Conservation (phyloP, 2,797 vertebrate genomes). For the Carcharodon carcharias region DNA sequence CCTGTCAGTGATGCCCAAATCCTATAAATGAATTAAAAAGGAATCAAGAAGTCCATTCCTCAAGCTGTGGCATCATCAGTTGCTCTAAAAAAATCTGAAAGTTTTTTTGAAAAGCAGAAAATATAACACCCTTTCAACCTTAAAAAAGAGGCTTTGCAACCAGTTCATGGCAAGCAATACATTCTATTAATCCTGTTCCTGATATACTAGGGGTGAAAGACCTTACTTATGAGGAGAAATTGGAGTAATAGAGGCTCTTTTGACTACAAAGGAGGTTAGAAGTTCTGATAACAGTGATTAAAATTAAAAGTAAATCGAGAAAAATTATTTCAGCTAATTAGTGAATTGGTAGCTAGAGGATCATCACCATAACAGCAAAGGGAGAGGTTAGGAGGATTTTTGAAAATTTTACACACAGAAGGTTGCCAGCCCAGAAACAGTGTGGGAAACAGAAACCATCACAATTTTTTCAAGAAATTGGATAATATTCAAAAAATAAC, state of each 20-base stretch:
- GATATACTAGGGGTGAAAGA: not conserved
- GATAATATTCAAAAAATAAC: not conserved
- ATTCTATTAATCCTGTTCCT: not conserved
- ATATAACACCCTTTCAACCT: not conserved
- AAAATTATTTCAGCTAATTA: not conserved
- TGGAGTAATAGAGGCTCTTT: not conserved
- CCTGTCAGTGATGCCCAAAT: not conserved
- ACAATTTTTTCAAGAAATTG: not conserved
- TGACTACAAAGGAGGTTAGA: not conserved
- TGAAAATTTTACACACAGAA: not conserved
- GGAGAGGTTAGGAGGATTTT: not conserved
- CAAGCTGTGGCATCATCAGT: not conserved
- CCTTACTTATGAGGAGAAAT: not conserved
- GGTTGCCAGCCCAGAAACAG: not conserved
- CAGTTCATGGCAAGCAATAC: not conserved
- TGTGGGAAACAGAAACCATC: not conserved
- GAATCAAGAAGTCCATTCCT: not conserved
- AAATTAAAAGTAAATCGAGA: not conserved
- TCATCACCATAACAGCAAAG: not conserved
- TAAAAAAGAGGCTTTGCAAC: not conserved
- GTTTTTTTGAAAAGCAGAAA: not conserved
- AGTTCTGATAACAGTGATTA: not conserved
- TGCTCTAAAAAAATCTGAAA: not conserved
- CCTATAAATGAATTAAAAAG: not conserved
- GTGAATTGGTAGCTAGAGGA: not conserved